phyloP scores from a whole-genome alignment of 1,140 invertebrate genomes.

The Trachymyrmex cornetzi region DNA sequence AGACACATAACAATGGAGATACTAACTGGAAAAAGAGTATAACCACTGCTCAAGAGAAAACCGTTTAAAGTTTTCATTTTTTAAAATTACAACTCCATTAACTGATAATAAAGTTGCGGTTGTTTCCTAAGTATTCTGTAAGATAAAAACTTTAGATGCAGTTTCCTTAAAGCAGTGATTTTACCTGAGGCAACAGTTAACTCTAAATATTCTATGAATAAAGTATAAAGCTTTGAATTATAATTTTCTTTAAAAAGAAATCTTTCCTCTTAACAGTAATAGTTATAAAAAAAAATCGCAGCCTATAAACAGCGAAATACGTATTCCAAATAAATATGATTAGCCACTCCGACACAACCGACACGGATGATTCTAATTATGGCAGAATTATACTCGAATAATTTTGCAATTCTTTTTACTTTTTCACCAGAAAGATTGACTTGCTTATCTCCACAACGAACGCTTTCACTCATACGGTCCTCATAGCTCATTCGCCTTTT shows the following conservation, averaged over 20 bases:
- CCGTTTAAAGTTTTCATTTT: conserved; percentile 13
- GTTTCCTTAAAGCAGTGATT: conserved; percentile 24
- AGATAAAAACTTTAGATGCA: conserved; percentile 8
- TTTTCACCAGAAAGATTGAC: conserved; percentile 16
- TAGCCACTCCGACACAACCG: neutral
- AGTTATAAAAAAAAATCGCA: neutral
- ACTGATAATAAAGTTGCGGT: conserved; percentile 33
- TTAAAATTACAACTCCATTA: neutral
- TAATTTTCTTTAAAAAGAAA: neutral
- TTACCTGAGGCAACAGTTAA: neutral
- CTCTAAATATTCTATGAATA: conserved; percentile 22
- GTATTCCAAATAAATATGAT: neutral
- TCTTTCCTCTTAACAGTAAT: neutral
- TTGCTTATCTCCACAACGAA: conserved; percentile 10
- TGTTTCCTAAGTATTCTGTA: neutral
- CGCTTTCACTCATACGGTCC: conserved; percentile 40
- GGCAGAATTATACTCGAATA: conserved; percentile 16
- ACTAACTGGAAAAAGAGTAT: neutral
- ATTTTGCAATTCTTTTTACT: conserved; percentile 25
- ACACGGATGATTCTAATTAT: neutral
- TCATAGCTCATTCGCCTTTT: conserved; percentile 29
- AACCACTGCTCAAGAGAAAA: neutral
- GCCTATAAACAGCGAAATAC: neutral
- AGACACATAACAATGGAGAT: neutral
- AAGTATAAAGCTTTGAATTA: conserved; percentile 12